Evolutionary conservation across 2,113 vertebrate species (phyloP), one percentile per base, ranked within the genome.

Genomic region (Tympanuchus pallidicinctus): DNA sequence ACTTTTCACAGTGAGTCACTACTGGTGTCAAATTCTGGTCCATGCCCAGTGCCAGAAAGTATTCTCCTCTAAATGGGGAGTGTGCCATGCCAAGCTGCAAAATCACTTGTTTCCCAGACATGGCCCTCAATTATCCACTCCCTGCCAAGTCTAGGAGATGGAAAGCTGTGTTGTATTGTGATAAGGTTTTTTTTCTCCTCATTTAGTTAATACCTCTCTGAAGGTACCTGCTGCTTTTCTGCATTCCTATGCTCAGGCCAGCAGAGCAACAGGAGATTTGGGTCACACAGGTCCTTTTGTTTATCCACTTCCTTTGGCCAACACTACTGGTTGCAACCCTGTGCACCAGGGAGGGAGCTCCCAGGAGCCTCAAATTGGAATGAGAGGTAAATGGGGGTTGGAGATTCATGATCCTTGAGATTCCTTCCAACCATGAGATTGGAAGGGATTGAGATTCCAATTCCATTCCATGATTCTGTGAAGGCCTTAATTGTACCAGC

Each of bases 1-100:
- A 11, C 85, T 91, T 91, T 77, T 92, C 75, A 86, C 87, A 86
- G 88, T 60, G 79, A 92, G 80, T 86, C 88, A 36, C 34, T 70
- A 19, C 67, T 60, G 47, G 36, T 77, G 79, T 90, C 79, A 86
- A 87, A 14, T 83, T 90, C 79, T 86, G 64, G 30, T 80, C 50
- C 70, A 38, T 38, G 5, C 60, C 60, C 79, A 70, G 45, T 83
- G 93, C 91, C 88, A 97, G 48, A 38, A 47, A 88, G 57, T 20
- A 65, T 91, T 50, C 79, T 77, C 52, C 25, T 90, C 79, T 88
- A 57, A 74, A 67, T 22, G 50, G 65, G 63, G 79, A 88, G 20
- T 0, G 4, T 78, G 57, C 67, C 75, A 28, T 5, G 34, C 54
- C 34, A 71, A 80, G 34, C 73, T 86, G 73, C 47, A 78, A 65